Percentiles rank a stretch among this genome's conserved stretches.
phyloP scores from a whole-genome alignment of 2,113 vertebrate genomes.

The Upupa epops region DNA sequence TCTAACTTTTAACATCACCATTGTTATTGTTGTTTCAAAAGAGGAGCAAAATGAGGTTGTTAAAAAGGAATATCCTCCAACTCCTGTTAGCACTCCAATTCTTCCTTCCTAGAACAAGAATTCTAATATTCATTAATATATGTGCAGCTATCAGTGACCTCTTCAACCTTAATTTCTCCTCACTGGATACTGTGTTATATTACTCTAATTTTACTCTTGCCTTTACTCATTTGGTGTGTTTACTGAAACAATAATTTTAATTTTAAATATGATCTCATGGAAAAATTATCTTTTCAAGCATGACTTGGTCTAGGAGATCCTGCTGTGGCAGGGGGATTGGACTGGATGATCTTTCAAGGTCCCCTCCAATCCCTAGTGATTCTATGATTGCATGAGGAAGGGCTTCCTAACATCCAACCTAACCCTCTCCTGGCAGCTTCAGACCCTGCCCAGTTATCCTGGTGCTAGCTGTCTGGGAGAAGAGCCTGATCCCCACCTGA shows the following conservation, averaged over 20 bases:
- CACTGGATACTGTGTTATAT: not conserved
- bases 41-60: not conserved
- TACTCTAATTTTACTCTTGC: not conserved
- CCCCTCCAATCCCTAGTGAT: too few species aligned
- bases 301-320: too few species aligned
- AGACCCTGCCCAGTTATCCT: too few species aligned
- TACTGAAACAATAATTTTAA: constrained; percentile 7
- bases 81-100: constrained; percentile 18
- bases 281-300: not conserved
- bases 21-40: not conserved
- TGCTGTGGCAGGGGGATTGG: too few species aligned
- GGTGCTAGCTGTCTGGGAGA: too few species aligned
- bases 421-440: too few species aligned
- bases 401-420: too few species aligned
- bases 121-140: constrained; percentile 34
- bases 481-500: too few species aligned
- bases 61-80: constrained; percentile 37
- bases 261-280: not conserved
- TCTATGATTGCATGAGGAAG: too few species aligned
- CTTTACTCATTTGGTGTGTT: not conserved
- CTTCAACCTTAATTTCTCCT: constrained; percentile 11
- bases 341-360: too few species aligned
- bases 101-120: constrained; percentile 14
- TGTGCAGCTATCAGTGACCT: constrained; percentile 23
- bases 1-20: not conserved